These are phyloP conservation scores for Sacculina carcini DNA, from an alignment of 2,888 invertebrate genomes.

Conservation along the genomic window DNA sequence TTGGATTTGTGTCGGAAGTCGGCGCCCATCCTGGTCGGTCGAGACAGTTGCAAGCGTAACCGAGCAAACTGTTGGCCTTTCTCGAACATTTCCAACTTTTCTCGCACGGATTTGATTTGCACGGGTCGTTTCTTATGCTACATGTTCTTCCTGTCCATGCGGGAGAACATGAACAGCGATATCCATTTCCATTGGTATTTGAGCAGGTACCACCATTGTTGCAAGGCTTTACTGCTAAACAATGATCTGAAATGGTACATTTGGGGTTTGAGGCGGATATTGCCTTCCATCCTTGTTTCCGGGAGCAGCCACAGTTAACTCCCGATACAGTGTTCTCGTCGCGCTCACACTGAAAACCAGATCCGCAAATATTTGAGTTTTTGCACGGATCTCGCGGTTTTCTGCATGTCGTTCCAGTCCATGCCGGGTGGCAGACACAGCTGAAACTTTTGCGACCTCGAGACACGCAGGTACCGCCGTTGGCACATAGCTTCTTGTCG, in stretches of 20 bases:
- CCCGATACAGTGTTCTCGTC: neutral
- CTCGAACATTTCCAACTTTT: neutral
- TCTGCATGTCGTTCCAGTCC: neutral
- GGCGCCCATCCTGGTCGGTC: neutral
- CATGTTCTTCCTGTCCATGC: neutral
- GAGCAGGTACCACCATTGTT: neutral
- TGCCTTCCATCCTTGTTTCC: neutral
- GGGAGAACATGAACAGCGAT: neutral
- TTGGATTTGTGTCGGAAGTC: neutral
- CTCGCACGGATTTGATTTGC: neutral
- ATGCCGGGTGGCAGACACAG: neutral
- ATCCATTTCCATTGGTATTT: neutral
- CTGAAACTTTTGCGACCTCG: neutral
- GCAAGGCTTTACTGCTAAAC: neutral
- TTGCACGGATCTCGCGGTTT: neutral
- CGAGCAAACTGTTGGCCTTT: neutral
- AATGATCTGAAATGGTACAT: neutral
- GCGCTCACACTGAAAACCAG: neutral
- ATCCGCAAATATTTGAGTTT: neutral
- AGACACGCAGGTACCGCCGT: neutral
- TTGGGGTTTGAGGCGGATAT: neutral
- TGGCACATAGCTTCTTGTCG: neutral
- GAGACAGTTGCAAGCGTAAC: neutral
- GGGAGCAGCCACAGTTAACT: neutral
- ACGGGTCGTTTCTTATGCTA: neutral